phyloP scores from a whole-genome alignment of 2,797 vertebrate genomes.

The Chloroceryle amazona region DNA sequence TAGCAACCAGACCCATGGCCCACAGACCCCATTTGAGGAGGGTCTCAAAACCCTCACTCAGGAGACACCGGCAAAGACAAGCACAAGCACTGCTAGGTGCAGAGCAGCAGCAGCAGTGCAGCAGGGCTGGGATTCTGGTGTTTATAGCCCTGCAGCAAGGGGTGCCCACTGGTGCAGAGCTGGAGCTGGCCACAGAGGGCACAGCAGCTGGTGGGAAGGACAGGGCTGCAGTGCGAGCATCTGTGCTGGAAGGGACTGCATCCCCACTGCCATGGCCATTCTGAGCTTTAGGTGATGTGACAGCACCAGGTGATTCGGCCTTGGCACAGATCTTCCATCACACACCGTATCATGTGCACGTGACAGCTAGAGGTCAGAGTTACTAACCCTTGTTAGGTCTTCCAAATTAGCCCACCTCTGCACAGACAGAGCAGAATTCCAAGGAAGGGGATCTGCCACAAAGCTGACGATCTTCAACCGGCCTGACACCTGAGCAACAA shows the following conservation, averaged over 20 bases:
- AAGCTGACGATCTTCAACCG: not conserved
- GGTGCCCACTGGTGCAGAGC: not conserved
- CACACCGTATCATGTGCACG: fast-evolving
- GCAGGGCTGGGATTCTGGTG: too few relatives aligned
- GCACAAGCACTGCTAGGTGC: fast-evolving
- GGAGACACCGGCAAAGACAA: too few relatives aligned
- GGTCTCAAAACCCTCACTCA: not conserved
- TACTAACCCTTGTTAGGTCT: not conserved
- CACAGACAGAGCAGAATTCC: not conserved
- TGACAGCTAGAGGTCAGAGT: not conserved
- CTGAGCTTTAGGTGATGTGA: not conserved
- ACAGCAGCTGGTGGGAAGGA: not conserved
- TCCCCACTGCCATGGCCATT: fast-evolving
- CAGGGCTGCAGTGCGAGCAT: fast-evolving
- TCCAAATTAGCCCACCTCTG: not conserved
- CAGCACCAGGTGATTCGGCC: fast-evolving
- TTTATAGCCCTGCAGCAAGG: not conserved
- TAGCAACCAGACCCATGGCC: fast-evolving
- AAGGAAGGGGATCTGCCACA: not conserved
- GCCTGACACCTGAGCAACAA: not conserved
- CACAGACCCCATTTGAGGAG: not conserved
- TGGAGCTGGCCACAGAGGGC: not conserved
- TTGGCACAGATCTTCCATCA: not conserved
- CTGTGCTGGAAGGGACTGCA: fast-evolving
- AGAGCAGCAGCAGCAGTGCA: not conserved